Evolutionary conservation across 1,140 invertebrate genomes (phyloP).

Genomic region (Sarcophaga peregrina): DNA sequence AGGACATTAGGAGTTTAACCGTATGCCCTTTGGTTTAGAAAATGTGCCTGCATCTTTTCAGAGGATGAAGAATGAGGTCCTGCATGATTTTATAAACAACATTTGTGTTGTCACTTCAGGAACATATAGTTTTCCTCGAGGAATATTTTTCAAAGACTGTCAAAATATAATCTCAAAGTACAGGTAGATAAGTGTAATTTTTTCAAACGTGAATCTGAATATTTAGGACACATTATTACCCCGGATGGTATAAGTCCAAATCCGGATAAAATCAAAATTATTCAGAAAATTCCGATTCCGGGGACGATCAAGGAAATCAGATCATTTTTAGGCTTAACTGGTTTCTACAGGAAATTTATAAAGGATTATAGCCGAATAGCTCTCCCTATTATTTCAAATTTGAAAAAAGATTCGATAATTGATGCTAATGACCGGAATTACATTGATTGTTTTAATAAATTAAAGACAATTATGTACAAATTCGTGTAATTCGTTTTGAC

Average conservation of each 20-base stretch:
- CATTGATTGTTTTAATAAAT: conserved; percentile 43
- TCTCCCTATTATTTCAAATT: no score
- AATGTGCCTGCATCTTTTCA: conserved; percentile 66
- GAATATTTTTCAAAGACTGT: conserved; percentile 6
- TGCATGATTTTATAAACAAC: conserved; percentile 53
- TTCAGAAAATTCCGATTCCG: no score
- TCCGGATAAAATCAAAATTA: no score
- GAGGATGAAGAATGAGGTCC: conserved; percentile 63
- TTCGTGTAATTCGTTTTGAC: conserved; percentile 44
- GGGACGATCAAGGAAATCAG: no score
- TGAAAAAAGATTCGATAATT: no score
- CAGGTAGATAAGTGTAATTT: no score
- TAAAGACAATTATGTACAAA: conserved; percentile 38
- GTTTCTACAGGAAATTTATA: no score
- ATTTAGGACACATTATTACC: conserved; percentile 47
- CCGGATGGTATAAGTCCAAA: conserved; percentile 46
- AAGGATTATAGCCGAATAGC: no score
- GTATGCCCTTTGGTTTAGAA: conserved; percentile 32
- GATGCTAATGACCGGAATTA: no score
- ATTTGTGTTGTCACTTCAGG: conserved; percentile 53
- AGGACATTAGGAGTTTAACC: conserved; percentile 48
- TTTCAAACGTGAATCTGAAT: conserved; percentile 44
- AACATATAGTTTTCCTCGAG: conserved; percentile 25
- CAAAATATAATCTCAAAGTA: not conserved
- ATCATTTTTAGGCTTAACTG: no score